phyloP scores from a whole-genome alignment of 2,888 invertebrate species.

The Artemia sinica region DNA sequence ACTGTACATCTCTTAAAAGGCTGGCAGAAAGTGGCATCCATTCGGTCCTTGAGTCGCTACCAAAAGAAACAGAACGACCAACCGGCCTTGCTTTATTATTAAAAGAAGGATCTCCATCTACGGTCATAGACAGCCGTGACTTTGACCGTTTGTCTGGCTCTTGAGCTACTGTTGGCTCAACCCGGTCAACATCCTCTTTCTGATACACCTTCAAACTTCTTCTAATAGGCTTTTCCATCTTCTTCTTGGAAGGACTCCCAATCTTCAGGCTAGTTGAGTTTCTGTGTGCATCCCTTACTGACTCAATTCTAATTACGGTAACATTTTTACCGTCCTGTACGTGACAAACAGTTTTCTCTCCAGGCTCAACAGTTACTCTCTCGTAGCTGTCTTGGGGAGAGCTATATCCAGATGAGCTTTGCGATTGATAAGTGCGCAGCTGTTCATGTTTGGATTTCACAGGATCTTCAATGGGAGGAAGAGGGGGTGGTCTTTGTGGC shows the following conservation, averaged over 20 bases:
- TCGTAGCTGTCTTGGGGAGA: constrained; percentile 1
- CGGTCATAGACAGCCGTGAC: neutral
- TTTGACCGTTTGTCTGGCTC: constrained; percentile 2
- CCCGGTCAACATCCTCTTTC: neutral
- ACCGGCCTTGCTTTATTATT: neutral
- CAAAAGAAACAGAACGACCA: neutral
- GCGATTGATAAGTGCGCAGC: neutral
- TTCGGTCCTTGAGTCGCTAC: neutral
- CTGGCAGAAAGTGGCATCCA: constrained; percentile 4
- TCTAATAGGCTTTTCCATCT: neutral
- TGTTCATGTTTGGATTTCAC: neutral
- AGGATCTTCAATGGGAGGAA: neutral
- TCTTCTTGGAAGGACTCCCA: neutral
- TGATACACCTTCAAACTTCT: neutral
- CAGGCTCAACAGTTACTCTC: neutral
- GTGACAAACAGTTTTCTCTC: neutral
- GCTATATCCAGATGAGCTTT: constrained; percentile 10
- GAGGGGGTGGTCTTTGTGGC: constrained; percentile 10
- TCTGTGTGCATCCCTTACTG: neutral
- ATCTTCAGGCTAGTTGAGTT: neutral
- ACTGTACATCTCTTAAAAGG: neutral
- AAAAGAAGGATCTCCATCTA: neutral
- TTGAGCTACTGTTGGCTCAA: neutral
- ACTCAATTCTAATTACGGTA: constrained; percentile 9
- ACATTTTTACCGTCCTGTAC: neutral